Base-by-base conservation (phyloP, 2,797 vertebrate genomes). In the Limnodromus scolopaceus region DNA sequence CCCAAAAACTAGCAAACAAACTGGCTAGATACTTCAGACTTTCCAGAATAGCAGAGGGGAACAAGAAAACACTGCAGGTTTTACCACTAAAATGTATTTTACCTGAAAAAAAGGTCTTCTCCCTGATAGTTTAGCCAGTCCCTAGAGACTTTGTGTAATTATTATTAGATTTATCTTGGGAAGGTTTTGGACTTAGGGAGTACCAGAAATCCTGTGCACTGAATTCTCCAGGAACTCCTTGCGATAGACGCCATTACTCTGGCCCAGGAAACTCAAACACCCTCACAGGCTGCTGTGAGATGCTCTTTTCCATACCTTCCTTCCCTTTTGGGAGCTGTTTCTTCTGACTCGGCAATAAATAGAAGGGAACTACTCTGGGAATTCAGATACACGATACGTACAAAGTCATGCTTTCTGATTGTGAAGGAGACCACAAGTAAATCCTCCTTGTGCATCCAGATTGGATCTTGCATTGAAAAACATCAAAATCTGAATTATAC, bases 401-500 rank as follows among this genome's bases (percentile, higher is more conserved):
- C 39, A 34, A 82, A 87, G n/a, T 71, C 9, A 10, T 48, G 13
- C 48, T 55, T 90, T 84, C 68, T 87, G 60, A 28, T 34, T 76
- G 30, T 64, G 74, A 72, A 75, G 46, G 23, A 22, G 7, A 58
- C 68, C 27, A 39, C 64, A 39, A 70, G 45, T 74, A 92, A 93
- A 82, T 82, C n/a, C 43, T 72, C 63, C 58, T 28, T 75, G 61
- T 38, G 30, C 57, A 71, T 13, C 30, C 61, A 87, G 88, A 84
- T 41, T 96, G 74, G 39, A 63, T 55, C 69, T 94, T 82, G 22
- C 91, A 63, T 57, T 90, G 87, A 71, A 87, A 95, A 93, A 68
- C 91, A 84, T 89, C 84, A 90, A 95, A 97, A 96, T 96, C 88
- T 96, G 95, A 97, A 95, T 96, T 96, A 93, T 64, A 88, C 86